Conservation (phyloP, 92 coral and sea anemone genomes). For the Porites divaricata region DNA sequence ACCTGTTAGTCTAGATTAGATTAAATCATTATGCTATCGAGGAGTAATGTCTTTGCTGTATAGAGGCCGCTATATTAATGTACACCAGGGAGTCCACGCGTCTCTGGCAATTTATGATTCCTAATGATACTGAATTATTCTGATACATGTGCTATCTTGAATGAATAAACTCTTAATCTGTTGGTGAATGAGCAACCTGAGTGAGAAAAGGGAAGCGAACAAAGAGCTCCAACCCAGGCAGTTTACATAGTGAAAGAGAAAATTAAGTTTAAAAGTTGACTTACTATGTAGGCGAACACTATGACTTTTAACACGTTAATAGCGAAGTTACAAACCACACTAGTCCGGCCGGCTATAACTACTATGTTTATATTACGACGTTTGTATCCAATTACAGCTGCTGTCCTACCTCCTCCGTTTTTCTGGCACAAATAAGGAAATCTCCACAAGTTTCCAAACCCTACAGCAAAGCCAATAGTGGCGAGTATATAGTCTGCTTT, state of each 20-base stretch:
- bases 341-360: background rate
- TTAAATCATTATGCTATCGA: too few species aligned
- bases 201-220: background rate
- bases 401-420: constrained; percentile 71
- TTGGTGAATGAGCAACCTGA: background rate
- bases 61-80: background rate
- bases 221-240: too few species aligned
- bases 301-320: background rate
- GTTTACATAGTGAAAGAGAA: background rate
- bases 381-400: background rate
- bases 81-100: background rate
- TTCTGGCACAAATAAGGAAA: constrained; percentile 76
- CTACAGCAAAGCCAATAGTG: constrained; percentile 74
- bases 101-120: background rate
- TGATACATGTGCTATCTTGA: constrained; percentile 11
- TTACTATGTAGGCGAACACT: background rate
- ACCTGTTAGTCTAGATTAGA: too few species aligned
- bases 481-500: constrained; percentile 73
- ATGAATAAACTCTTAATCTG: constrained; percentile 1
- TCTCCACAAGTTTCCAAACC: constrained; percentile 79
- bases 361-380: background rate
- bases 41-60: too few species aligned
- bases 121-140: background rate
- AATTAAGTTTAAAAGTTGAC: background rate
- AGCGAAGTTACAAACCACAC: background rate